phyloP scores from a whole-genome alignment of 2,797 vertebrate species.

The Bryconaethiops microstoma region DNA sequence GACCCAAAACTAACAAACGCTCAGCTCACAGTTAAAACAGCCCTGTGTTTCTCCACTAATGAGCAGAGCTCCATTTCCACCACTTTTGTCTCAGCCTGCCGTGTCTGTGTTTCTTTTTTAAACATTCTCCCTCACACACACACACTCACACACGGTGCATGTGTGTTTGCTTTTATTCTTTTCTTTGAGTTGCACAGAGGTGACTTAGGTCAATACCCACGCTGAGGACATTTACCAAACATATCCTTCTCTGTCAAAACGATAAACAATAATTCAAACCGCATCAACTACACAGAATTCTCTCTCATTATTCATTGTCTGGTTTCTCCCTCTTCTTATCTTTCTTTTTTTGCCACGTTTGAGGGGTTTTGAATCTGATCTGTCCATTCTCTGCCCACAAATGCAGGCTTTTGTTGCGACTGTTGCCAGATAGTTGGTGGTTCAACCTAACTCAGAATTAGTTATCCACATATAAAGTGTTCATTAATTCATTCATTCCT shows the following conservation, averaged over 20 bases:
- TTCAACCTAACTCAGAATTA: neutral
- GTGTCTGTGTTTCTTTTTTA: slow-evolving; percentile 30
- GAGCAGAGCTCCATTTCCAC: slow-evolving; percentile 34
- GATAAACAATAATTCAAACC: slow-evolving; percentile 16
- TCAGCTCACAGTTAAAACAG: slow-evolving; percentile 47
- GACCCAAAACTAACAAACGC: slow-evolving; percentile 70
- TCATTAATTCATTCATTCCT: too few relatives aligned
- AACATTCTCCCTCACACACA: slow-evolving; percentile 20
- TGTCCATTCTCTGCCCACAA: neutral
- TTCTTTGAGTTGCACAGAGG: slow-evolving; percentile 22
- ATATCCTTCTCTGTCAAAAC: slow-evolving; percentile 48
- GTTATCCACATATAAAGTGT: too few relatives aligned
- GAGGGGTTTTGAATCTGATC: neutral
- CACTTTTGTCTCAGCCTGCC: slow-evolving; percentile 9
- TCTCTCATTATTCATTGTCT: neutral
- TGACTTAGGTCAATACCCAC: slow-evolving; percentile 35
- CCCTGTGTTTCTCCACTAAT: slow-evolving; percentile 26
- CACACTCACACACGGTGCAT: slow-evolving; percentile 3
- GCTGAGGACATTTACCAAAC: slow-evolving; percentile 37
- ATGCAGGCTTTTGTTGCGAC: neutral
- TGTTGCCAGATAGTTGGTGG: neutral
- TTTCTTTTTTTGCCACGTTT: neutral
- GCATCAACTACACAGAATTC: slow-evolving; percentile 13
- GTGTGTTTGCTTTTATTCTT: slow-evolving; percentile 26
- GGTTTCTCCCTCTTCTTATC: neutral